These are phyloP conservation scores for Octomys mimax DNA, from an alignment of 2,797 vertebrate species.

Conservation along the genomic window DNA sequence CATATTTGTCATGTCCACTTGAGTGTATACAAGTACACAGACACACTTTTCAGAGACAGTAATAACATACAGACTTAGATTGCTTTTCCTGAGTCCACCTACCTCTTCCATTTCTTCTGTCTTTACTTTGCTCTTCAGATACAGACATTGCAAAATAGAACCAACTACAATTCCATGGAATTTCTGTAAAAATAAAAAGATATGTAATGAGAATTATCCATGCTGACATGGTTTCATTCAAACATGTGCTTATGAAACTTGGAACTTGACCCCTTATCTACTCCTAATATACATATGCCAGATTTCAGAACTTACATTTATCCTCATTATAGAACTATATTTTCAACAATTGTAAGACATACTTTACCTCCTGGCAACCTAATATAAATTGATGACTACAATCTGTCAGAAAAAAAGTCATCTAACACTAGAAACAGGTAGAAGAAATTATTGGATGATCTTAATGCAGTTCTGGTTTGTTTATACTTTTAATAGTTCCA, in stretches of 20 bases:
- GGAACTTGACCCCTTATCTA: slow-evolving; percentile 46
- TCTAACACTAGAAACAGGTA: slow-evolving; percentile 25
- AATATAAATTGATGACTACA: slow-evolving; percentile 13
- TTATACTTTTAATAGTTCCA: neutral
- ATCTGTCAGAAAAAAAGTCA: slow-evolving; percentile 26
- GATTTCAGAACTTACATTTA: slow-evolving; percentile 65
- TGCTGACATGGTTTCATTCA: neutral
- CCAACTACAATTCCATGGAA: slow-evolving; percentile 88
- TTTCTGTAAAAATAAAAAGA: slow-evolving; percentile 86
- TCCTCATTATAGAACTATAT: slow-evolving; percentile 47
- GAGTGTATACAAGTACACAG: too few relatives aligned
- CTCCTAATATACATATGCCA: slow-evolving; percentile 41
- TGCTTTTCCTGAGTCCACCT: slow-evolving; percentile 67
- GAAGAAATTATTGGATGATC: slow-evolving; percentile 55
- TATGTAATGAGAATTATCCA: slow-evolving; percentile 58
- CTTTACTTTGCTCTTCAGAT: slow-evolving; percentile 84
- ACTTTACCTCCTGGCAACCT: slow-evolving; percentile 50
- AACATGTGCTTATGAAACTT: slow-evolving; percentile 51
- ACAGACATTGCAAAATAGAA: slow-evolving; percentile 89
- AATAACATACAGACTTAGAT: neutral
- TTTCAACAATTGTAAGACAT: slow-evolving; percentile 62
- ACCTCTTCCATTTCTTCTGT: slow-evolving; percentile 90
- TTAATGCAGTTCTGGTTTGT: neutral
- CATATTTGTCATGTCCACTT: neutral
- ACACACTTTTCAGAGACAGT: slow-evolving; percentile 28